phyloP scores from a whole-genome alignment of 2,113 vertebrate species.

The Brachionichthys hirsutus region DNA sequence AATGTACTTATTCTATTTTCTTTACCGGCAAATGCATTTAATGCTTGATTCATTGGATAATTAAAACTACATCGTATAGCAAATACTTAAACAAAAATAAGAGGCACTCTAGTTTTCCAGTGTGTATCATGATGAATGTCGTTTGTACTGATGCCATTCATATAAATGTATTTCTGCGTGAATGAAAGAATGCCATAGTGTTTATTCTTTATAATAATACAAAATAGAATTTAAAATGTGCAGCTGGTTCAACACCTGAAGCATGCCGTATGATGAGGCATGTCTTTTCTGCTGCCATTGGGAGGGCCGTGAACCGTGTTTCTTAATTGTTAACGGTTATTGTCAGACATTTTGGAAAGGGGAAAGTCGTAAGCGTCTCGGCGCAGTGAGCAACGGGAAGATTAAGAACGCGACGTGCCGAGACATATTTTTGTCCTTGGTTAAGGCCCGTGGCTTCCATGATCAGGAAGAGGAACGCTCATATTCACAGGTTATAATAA shows the following conservation, averaged over 20 bases:
- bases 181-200: not conserved
- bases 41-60: conserved; percentile 12
- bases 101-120: not conserved
- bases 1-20: conserved; percentile 36
- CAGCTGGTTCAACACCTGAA: not conserved
- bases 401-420: conserved; percentile 40
- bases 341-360: conserved; percentile 35
- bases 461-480: conserved; percentile 24
- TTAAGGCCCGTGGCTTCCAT: conserved; percentile 10
- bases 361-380: conserved; percentile 42
- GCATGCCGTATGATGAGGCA: not conserved
- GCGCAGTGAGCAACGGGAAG: conserved; percentile 30
- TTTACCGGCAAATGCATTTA: conserved; percentile 22
- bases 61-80: conserved; percentile 5
- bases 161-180: not conserved
- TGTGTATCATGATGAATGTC: not conserved
- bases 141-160: not conserved
- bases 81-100: not conserved
- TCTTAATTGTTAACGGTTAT: conserved; percentile 40
- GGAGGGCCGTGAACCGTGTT: conserved; percentile 15
- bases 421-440: conserved; percentile 34
- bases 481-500: not conserved
- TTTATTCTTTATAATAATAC: not conserved
- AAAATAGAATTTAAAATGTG: not conserved
- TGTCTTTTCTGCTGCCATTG: conserved; percentile 31